Evolutionary conservation across 1,140 invertebrate genomes (phyloP).

Genomic region (Teleopsis dalmanni): DNA sequence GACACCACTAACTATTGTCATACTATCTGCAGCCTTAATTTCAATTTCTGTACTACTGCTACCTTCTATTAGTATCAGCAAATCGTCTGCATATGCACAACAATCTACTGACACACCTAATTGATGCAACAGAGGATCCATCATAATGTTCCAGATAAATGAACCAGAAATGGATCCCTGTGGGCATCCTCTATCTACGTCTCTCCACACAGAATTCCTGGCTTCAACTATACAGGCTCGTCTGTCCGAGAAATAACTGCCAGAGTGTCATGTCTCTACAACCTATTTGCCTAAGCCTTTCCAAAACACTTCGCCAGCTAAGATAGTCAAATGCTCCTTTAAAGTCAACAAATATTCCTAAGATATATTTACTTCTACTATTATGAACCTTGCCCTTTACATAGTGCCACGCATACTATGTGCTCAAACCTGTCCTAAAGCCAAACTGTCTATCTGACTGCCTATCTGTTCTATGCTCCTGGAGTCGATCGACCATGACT

Average conservation of each 20-base stretch:
- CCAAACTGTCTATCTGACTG: conserved; percentile 4
- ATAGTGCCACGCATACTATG: too few relatives aligned
- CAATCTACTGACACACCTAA: too few relatives aligned
- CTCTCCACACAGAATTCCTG: neutral
- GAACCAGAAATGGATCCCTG: neutral
- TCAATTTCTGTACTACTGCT: too few relatives aligned
- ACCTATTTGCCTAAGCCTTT: neutral
- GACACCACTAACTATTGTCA: too few relatives aligned
- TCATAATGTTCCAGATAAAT: neutral
- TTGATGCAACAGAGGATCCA: too few relatives aligned
- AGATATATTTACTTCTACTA: too few relatives aligned
- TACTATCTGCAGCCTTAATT: too few relatives aligned
- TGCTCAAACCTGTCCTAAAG: conserved; percentile 1
- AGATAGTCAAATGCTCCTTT: neutral
- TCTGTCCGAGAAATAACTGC: neutral
- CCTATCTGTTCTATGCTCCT: neutral
- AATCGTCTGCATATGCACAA: too few relatives aligned
- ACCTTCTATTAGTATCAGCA: too few relatives aligned
- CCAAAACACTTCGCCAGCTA: neutral
- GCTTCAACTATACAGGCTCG: neutral
- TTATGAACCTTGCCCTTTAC: too few relatives aligned
- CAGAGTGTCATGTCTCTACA: neutral
- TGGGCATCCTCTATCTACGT: neutral
- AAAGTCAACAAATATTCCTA: too few relatives aligned
- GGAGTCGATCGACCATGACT: conserved; percentile 15